Base-by-base conservation (phyloP, 1,140 invertebrate species). In the Antheraea pernyi region DNA sequence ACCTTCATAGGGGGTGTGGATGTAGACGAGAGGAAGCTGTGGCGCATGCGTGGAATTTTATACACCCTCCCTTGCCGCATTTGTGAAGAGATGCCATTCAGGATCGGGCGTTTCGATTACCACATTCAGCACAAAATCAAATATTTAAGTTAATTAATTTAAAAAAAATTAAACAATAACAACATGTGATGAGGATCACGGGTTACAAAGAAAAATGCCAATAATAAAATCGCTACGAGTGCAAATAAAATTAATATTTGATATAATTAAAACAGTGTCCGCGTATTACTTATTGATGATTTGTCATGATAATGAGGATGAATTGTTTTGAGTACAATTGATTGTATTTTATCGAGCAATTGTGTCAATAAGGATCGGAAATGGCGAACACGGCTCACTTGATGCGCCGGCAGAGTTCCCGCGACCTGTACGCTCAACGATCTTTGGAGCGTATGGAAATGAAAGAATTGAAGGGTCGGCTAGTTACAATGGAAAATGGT, bases 351-450 rank as follows among this genome's bases (percentile, higher is more conserved):
- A 72, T 65, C 72, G 76, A 67, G 71, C 61, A 74, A 69, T 71
- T 39, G 71, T 68, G 66, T 72, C 68, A 70, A 77, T 69, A 76
- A 70, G 42, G 62, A 72, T 67, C 74, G 67, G 19, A 70, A 75
- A 98, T 98, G 97, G 96, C 97, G 75, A 98, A 98, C 90, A 97
- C 97, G 72, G 97, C 97, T 67, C 97, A 98, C 91, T 93, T 98
- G 78, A 95, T 97, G 73, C 94, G 97, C 58, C 94, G 97, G 68
- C 97, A 98, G 91, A 97, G 97, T 86, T 97, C 97, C 37, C 93
- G 97, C 60, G 97, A 98, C 84, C 91, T 97, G 5, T 95, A 96
- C 75, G 95, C 95, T 4, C 97, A 97, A 84, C 94, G 96, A 59
- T 97, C 96, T 30, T 90, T 97, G 72, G 97, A 98, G 84, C 94